Conservation (phyloP, 2,888 invertebrate species). For the Leptarthrus brevirostris region DNA sequence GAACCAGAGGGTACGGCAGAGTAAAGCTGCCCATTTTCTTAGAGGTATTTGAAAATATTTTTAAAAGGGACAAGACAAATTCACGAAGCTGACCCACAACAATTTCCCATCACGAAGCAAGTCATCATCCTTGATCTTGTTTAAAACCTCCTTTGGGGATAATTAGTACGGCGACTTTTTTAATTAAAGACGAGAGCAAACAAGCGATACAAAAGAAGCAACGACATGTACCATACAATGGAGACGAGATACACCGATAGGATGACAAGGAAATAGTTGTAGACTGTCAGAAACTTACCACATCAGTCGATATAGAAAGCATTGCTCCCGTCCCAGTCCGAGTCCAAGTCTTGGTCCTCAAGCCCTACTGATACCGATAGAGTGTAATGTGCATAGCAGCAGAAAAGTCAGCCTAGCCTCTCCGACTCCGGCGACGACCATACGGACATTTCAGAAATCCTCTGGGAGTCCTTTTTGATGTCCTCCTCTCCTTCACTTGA, state of each 20-base stretch:
- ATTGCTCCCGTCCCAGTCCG: too few species aligned
- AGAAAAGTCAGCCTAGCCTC: neutral
- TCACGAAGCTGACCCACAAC: neutral
- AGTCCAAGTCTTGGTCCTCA: neutral
- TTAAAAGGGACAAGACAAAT: too few species aligned
- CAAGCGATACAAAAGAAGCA: neutral
- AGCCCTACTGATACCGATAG: too few species aligned
- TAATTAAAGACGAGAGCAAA: slow-evolving; percentile 51
- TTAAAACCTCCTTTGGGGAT: slow-evolving; percentile 62
- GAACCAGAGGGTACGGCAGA: too few species aligned
- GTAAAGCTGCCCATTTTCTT: too few species aligned
- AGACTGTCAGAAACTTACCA: slow-evolving; percentile 23
- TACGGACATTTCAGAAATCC: slow-evolving; percentile 26
- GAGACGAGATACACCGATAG: slow-evolving; percentile 30
- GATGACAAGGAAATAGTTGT: slow-evolving; percentile 40
- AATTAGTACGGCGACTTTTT: slow-evolving; percentile 67
- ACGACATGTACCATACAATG: slow-evolving; percentile 30
- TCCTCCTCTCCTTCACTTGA: slow-evolving; percentile 32
- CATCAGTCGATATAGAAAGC: slow-evolving; percentile 32
- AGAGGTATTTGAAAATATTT: neutral
- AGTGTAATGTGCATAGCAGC: neutral
- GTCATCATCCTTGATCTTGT: slow-evolving; percentile 32
- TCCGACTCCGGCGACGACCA: neutral
- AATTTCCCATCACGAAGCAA: slow-evolving; percentile 39
- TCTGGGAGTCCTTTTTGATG: slow-evolving; percentile 45